Evolutionary conservation across 2,113 vertebrate species (phyloP).

Genomic region (Apteryx owenii): DNA sequence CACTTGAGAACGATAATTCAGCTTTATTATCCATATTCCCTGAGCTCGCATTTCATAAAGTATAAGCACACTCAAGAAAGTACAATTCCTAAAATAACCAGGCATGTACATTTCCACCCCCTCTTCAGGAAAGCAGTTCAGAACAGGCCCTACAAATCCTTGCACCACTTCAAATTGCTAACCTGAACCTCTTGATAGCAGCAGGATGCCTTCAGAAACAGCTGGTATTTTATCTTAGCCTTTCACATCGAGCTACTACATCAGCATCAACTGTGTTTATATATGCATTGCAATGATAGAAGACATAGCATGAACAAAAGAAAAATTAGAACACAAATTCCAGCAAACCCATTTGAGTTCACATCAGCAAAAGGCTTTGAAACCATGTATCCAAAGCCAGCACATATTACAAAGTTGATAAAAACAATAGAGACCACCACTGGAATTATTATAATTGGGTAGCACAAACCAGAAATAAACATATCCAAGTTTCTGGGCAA

Average conservation of each 20-base stretch:
- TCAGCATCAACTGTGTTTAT: conserved; percentile 1
- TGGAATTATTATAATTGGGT: not conserved
- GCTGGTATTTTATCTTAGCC: conserved; percentile 53
- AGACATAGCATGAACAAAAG: conserved; percentile 37
- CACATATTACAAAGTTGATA: not conserved
- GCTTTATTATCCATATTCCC: conserved; percentile 17
- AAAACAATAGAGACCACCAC: not conserved
- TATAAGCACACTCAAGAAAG: conserved; percentile 19
- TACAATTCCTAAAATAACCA: conserved; percentile 35
- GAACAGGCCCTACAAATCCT: conserved; percentile 17
- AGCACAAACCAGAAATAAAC: conserved; percentile 24
- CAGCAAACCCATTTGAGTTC: not conserved
- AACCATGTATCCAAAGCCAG: not conserved
- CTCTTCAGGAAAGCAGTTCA: conserved; percentile 21
- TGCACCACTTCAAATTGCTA: conserved; percentile 46
- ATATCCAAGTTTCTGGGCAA: not conserved
- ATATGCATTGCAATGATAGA: conserved; percentile 33
- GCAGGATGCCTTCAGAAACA: conserved; percentile 52
- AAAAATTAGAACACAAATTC: conserved; percentile 17
- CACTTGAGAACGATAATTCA: conserved; percentile 17
- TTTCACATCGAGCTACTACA: conserved; percentile 56
- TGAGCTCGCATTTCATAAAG: not conserved
- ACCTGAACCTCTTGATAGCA: conserved; percentile 50
- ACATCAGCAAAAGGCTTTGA: not conserved
- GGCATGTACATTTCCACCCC: not conserved